Evolutionary conservation across 2,797 vertebrate genomes (phyloP), one percentile per base, ranked within the genome.

Genomic region (Eremophila alpestris): DNA sequence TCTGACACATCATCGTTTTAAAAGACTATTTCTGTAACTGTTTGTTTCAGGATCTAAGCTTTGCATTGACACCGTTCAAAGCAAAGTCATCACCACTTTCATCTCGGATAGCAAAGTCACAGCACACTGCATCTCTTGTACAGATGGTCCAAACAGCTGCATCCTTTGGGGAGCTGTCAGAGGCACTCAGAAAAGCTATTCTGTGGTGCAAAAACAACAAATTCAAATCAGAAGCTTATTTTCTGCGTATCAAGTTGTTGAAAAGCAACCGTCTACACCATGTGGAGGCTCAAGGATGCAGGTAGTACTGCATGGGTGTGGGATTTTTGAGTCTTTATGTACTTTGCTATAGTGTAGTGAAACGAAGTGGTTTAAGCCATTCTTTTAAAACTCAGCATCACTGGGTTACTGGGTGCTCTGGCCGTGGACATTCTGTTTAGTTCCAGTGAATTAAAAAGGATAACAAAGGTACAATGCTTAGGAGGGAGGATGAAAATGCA

Each of bases 211-310:
- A 89, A 94, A 91, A 24, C 75, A 97, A 96, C 73, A 98, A 97
- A 78, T 87, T 98, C 26, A 97, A 92, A 69, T 11, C 91, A 52
- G 97, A 16, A 92, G 88, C 93, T 56, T 94, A 94, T 71, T 98
- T 98, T 94, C 96, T 98, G 59, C 94, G 97, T 68, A 97, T 82
- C 86, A 98, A 98, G 81, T 96, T 97, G 93, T 68, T 98, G 85
- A 98, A 98, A 97, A 98, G 96, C 93, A 97, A 97, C 58, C 96
- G 97, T 41, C 94, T 98, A 54, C 97, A 97, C 82, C 97, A 98
- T 2, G 96, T 98, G 73, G 98, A 98, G 88, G 95, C 97, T 56
- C 97, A 97, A 73, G 98, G 98, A 60, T 97, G 87, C 94, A 98
- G 98, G 98, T 98, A 91, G 43, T 83, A 93, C 58, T 78, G 32